Evolutionary conservation across 1,140 invertebrate species (phyloP).

Genomic region (Nixonia krombeini): DNA sequence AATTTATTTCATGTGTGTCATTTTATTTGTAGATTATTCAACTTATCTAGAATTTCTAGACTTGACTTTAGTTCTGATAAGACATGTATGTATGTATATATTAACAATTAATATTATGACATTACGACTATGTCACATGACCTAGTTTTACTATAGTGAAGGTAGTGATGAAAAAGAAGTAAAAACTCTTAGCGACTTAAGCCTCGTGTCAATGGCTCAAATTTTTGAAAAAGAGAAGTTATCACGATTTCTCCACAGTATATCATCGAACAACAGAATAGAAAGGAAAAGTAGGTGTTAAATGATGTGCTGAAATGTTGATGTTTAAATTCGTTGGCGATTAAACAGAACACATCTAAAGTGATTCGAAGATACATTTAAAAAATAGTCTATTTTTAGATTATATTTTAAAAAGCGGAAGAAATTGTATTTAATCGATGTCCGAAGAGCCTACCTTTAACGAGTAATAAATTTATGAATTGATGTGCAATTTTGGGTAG

Average conservation of each 20-base stretch:
- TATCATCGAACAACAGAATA: conserved; percentile 3
- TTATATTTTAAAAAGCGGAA: conserved; percentile 62
- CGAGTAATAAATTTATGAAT: conserved; percentile 61
- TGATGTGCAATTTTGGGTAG: conserved; percentile 49
- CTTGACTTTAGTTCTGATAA: neutral
- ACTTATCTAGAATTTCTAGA: neutral
- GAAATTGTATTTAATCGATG: conserved; percentile 52
- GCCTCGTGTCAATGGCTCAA: neutral
- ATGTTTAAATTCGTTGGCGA: conserved; percentile 23
- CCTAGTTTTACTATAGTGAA: conserved; percentile 5
- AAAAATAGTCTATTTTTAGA: conserved; percentile 69
- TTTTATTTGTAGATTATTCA: neutral
- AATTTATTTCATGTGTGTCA: too few species aligned
- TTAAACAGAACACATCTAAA: conserved; percentile 23
- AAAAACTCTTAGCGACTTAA: neutral
- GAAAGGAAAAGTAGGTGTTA: conserved; percentile 12
- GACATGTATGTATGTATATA: neutral
- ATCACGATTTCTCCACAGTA: neutral
- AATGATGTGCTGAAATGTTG: conserved; percentile 23
- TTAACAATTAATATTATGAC: neutral
- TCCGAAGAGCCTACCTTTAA: conserved; percentile 55
- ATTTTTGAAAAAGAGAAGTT: neutral
- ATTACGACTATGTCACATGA: neutral
- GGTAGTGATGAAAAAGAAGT: neutral
- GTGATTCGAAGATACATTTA: conserved; percentile 51